phyloP scores from a whole-genome alignment of 2,888 invertebrate genomes.

The Parnassius smintheus region DNA sequence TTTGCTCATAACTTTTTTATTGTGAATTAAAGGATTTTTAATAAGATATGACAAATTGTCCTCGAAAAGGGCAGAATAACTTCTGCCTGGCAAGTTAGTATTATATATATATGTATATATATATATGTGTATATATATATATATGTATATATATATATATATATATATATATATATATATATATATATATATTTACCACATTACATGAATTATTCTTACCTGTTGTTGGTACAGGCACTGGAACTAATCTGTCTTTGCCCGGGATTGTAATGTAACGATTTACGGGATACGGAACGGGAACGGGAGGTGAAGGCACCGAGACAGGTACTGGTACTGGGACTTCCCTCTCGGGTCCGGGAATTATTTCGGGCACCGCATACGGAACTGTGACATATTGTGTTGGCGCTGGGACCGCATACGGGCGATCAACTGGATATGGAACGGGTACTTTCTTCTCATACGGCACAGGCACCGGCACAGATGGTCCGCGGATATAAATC shows the following conservation, averaged over 20 bases:
- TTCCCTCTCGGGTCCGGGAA: conserved; percentile 40
- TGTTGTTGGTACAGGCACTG: conserved; percentile 49
- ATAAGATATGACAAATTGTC: no score
- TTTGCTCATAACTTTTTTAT: no score
- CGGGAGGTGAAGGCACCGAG: conserved; percentile 51
- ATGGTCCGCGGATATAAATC: conserved; percentile 47
- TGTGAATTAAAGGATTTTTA: no score
- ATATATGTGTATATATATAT: no score
- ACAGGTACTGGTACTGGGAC: conserved; percentile 47
- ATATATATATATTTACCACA: no score
- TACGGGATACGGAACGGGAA: conserved; percentile 50
- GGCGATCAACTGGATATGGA: conserved; percentile 40
- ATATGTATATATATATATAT: no score
- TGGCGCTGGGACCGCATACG: conserved; percentile 52
- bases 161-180: no score
- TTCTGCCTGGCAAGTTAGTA: no score
- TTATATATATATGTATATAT: no score
- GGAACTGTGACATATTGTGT: conserved; percentile 41
- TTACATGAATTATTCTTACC: conserved; percentile 38
- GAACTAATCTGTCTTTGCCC: conserved; percentile 48
- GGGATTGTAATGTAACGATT: conserved; percentile 50
- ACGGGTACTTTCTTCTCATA: conserved; percentile 35
- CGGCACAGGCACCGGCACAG: conserved; percentile 40
- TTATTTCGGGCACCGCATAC: conserved; percentile 40
- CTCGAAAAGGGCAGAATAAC: no score